A percentile compares a stretch with the other conserved stretches of the same genome.
These are phyloP conservation scores for Tenthredo notha DNA, from an alignment of 2,888 invertebrate genomes.

Conservation along the genomic window DNA sequence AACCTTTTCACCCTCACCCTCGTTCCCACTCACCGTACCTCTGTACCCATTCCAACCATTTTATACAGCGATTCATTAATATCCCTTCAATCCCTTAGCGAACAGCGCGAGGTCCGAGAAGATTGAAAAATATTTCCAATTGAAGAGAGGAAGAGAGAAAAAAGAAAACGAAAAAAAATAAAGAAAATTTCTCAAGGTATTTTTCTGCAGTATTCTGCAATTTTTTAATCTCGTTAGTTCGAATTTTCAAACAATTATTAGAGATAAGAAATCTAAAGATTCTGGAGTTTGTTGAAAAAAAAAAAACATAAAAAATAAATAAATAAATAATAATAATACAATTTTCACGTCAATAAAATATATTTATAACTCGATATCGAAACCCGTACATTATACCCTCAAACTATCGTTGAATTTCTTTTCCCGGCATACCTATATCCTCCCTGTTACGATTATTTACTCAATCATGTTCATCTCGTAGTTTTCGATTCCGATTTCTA, in stretches of 20 bases:
- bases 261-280: not conserved
- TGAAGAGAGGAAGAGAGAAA: not conserved
- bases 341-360: too few species aligned
- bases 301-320: too few species aligned
- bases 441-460: not conserved
- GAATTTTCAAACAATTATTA: not conserved
- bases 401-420: too few species aligned
- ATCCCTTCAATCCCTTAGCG: conserved; percentile 18
- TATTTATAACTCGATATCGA: too few species aligned
- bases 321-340: too few species aligned
- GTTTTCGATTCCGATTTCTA: not conserved
- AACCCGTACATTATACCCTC: too few species aligned
- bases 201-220: conserved; percentile 7
- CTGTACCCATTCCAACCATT: not conserved
- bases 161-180: not conserved
- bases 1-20: not conserved
- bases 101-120: conserved; percentile 10
- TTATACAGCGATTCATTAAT: conserved; percentile 22
- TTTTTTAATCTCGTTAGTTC: not conserved
- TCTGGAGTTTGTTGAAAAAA: not conserved
- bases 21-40: not conserved
- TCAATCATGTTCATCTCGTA: not conserved
- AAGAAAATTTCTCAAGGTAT: not conserved
- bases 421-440: not conserved
- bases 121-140: conserved; percentile 28